Conservation (phyloP, 2,888 invertebrate genomes). For the Chymomyza fuscimana region DNA sequence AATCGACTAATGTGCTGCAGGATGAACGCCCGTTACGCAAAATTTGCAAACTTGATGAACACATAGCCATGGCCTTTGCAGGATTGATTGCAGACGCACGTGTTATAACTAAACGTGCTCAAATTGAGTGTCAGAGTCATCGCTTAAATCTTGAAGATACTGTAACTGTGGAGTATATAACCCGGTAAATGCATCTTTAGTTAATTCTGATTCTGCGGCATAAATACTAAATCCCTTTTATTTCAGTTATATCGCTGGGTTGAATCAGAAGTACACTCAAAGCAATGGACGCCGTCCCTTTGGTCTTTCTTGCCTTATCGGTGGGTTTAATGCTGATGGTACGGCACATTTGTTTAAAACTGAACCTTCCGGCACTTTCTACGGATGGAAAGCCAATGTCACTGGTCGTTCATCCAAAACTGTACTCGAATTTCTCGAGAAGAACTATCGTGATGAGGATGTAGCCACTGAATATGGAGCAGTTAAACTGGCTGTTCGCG, state of each 20-base stretch:
- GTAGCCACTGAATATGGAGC: constrained; percentile 88
- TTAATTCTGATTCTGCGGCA: neutral
- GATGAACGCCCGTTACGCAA: constrained; percentile 98
- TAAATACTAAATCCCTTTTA: neutral
- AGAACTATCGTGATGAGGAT: constrained; percentile 86
- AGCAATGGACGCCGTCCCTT: constrained; percentile 98
- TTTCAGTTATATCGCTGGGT: constrained; percentile 80
- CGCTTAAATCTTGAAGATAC: constrained; percentile 98
- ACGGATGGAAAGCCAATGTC: constrained; percentile 99
- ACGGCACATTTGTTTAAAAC: constrained; percentile 97
- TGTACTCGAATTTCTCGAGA: constrained; percentile 97
- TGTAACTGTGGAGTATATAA: constrained; percentile 97
- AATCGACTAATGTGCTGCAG: constrained; percentile 97
- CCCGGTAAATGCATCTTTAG: constrained; percentile 80
- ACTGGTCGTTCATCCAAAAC: constrained; percentile 98
- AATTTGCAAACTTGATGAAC: constrained; percentile 97
- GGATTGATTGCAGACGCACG: constrained; percentile 98
- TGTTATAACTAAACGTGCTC: constrained; percentile 96
- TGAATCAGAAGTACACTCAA: constrained; percentile 98
- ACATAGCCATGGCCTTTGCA: constrained; percentile 99
- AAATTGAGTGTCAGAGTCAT: constrained; percentile 98
- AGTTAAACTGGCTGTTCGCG: constrained; percentile 96
- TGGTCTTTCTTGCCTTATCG: constrained; percentile 97
- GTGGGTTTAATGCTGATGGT: constrained; percentile 98
- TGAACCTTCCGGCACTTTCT: constrained; percentile 98